A percentile compares a stretch with the other conserved stretches of the same genome.
Evolutionary conservation across 2,113 vertebrate genomes (phyloP).

Genomic region (Maccullochella peelii): DNA sequence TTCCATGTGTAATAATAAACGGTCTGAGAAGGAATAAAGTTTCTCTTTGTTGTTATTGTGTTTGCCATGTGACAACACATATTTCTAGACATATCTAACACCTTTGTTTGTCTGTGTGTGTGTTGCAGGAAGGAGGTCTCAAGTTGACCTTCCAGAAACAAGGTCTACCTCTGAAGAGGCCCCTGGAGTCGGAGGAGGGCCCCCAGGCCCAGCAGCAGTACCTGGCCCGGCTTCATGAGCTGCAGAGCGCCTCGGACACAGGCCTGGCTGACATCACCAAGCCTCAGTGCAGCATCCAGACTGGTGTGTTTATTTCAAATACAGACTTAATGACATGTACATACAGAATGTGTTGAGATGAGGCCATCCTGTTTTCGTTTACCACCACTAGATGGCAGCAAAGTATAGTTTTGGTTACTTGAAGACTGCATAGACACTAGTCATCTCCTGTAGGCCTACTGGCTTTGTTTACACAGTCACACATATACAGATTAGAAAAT

Average conservation of each 20-base stretch:
- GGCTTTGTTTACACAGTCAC: background rate
- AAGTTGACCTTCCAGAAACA: constrained; percentile 99
- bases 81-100: constrained; percentile 11
- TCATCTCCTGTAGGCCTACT: background rate
- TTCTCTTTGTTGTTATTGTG: constrained; percentile 6
- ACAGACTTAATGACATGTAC: background rate
- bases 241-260: constrained; percentile 93
- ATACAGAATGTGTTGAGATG: background rate
- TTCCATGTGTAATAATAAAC: background rate
- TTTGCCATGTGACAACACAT: background rate
- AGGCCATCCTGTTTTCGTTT: background rate
- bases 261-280: constrained; percentile 92
- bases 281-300: constrained; percentile 84
- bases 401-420: background rate
- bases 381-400: constrained; percentile 66
- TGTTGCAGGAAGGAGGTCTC: constrained; percentile 94
- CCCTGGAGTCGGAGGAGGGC: constrained; percentile 90
- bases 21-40: background rate
- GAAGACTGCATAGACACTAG: background rate
- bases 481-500: background rate
- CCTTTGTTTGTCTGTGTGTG: constrained; percentile 19
- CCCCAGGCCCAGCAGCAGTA: constrained; percentile 93
- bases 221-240: constrained; percentile 92
- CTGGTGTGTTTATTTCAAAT: constrained; percentile 77
- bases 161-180: constrained; percentile 92